Percentiles rank a stretch among this genome's conserved stretches.
Evolutionary conservation across 2,888 invertebrate species (phyloP).

Genomic region (Spialia ferax): DNA sequence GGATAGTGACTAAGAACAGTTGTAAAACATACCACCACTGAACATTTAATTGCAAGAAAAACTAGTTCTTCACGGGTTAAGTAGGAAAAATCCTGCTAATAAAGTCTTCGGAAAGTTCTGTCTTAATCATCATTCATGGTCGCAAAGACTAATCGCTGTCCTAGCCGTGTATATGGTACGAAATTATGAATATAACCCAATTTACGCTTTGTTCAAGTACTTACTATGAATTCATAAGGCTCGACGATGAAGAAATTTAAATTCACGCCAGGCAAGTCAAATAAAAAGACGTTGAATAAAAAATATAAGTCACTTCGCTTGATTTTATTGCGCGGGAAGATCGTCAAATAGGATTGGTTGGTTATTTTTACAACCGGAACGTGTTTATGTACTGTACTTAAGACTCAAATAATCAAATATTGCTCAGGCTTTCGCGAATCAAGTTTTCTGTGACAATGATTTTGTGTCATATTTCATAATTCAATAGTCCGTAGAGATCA

Average conservation of each 20-base stretch:
- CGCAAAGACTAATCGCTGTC: not conserved
- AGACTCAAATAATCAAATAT: constrained; percentile 22
- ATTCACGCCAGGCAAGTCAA: constrained; percentile 27
- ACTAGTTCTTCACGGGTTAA: too few species aligned
- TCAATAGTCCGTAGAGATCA: not conserved
- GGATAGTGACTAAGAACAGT: too few species aligned
- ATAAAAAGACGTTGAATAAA: constrained; percentile 38
- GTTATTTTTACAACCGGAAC: constrained; percentile 40
- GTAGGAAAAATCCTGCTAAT: too few species aligned
- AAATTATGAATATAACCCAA: not conserved
- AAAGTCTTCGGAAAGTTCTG: too few species aligned
- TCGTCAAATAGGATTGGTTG: constrained; percentile 40
- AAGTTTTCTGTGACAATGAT: not conserved
- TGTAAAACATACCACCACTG: too few species aligned
- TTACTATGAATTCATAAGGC: not conserved
- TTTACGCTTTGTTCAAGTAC: not conserved
- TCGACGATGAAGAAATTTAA: constrained; percentile 21
- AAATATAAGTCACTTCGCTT: constrained; percentile 37
- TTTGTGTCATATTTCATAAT: not conserved
- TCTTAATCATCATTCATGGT: too few species aligned
- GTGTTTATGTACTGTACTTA: constrained; percentile 37
- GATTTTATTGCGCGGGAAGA: constrained; percentile 36
- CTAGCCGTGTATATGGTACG: not conserved
- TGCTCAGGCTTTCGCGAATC: constrained; percentile 11
- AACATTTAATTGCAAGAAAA: too few species aligned